phyloP scores from a whole-genome alignment of 2,797 vertebrate genomes.

The Xerus rutilus region DNA sequence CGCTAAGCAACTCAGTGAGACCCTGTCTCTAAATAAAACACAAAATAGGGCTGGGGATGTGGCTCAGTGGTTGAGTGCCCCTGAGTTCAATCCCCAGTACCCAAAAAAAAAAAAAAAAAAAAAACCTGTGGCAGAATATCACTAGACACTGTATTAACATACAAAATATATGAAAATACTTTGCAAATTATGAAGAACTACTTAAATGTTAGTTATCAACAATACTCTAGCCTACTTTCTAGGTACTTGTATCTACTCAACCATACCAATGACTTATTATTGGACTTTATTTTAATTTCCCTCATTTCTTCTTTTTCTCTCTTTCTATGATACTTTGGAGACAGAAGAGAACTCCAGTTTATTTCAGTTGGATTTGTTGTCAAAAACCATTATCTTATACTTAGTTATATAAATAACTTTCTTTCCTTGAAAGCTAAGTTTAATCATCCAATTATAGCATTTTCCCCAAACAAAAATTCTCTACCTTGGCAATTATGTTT shows the following conservation, averaged over 20 bases:
- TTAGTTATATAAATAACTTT: slow-evolving; percentile 56
- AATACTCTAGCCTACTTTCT: slow-evolving; percentile 21
- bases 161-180: not conserved
- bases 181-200: slow-evolving; percentile 28
- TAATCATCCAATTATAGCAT: slow-evolving; percentile 64
- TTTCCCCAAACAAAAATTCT: slow-evolving; percentile 46
- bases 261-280: not conserved
- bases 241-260: not conserved
- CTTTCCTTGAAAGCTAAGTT: slow-evolving; percentile 53
- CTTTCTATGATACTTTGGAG: not conserved
- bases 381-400: not conserved
- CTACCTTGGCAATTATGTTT: slow-evolving; percentile 20
- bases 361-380: slow-evolving; percentile 35
- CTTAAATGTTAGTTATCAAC: not conserved
- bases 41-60: no score
- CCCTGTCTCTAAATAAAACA: no score
- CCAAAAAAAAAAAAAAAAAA: no score
- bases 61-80: no score
- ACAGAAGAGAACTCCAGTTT: slow-evolving; percentile 3
- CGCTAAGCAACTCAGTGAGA: no score
- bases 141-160: not conserved
- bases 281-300: slow-evolving; percentile 49
- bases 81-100: no score
- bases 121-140: not conserved
- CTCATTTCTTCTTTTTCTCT: not conserved